phyloP scores from a whole-genome alignment of 2,113 vertebrate genomes.

The Corvus cornix region DNA sequence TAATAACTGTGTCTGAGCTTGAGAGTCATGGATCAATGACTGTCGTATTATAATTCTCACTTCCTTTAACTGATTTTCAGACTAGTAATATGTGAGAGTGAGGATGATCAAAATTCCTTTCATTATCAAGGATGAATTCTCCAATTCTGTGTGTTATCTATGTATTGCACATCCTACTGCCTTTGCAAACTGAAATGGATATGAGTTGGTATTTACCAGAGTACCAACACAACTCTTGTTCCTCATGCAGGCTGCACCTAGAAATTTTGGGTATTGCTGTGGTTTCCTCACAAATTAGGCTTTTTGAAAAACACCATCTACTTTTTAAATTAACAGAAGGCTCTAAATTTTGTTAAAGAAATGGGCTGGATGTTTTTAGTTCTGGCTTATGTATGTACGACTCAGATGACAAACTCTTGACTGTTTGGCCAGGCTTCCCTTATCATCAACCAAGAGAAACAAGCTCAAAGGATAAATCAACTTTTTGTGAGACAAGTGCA shows the following conservation, averaged over 20 bases:
- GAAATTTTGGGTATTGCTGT: not conserved
- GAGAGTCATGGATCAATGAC: not conserved
- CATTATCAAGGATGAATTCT: not conserved
- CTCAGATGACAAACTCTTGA: not conserved
- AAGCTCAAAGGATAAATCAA: not conserved
- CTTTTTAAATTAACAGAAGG: not conserved
- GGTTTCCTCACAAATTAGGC: not conserved
- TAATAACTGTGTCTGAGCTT: not conserved
- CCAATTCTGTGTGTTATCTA: not conserved
- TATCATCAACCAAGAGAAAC: not conserved
- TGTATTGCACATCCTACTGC: too few species aligned
- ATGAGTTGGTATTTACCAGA: rapidly evolving
- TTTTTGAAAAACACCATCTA: not conserved
- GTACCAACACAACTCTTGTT: not conserved
- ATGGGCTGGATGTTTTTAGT: not conserved
- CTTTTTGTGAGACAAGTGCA: not conserved
- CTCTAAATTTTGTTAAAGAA: not conserved
- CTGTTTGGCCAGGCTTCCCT: not conserved
- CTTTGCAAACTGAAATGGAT: not conserved
- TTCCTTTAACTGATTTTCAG: not conserved
- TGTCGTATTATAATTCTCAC: not conserved
- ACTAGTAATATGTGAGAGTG: not conserved
- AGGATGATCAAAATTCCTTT: not conserved
- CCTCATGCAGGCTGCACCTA: not conserved
- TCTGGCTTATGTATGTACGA: not conserved